Base-by-base conservation (phyloP, 2,888 invertebrate genomes). In the Timema cristinae region DNA sequence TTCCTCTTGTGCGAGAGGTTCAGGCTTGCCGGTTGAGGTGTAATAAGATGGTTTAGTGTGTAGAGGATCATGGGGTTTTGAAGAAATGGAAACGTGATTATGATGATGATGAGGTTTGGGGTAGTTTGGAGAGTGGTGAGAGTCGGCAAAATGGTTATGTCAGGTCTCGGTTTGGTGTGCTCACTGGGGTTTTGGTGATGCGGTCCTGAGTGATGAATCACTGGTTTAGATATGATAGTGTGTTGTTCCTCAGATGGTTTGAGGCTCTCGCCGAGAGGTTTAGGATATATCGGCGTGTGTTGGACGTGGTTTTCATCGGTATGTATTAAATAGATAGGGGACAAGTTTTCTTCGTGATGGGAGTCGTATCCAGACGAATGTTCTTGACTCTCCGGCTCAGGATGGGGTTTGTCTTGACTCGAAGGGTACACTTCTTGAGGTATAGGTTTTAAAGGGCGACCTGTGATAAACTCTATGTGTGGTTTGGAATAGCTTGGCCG, bases 401-500 rank as follows among this genome's bases (percentile, higher is more conserved):
- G 47, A n/a, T 67, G 48, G 56, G 67, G 9, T 32, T 66, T 67
- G 48, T 72, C 69, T 7, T 13, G 47, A 10, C 51, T n/a, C 11
- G 66, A 10, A 49, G 68, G 67, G 5, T 50, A 13, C 32, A 67
- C 48, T 7, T 67, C 16, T 50, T 56, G 15, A 15, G 54, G 11
- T 32, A 15, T 13, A 6, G 66, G 32, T 67, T 52, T 47, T 13
- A 50, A 68, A 16, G 15, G 63, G n/a, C 15, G 56, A 50, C n/a
- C 7, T 69, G 61, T 66, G 63, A 63, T 47, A 13, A 63, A 32
- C 47, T 66, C 56, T n/a, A 50, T 16, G 49, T 67, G 15, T 50
- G 71, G 71, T 32, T 66, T 73, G 32, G 48, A 50, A 63, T 68
- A 32, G 47, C 8, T 59, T 8, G 72, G 59, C 48, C 50, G n/a